Base-by-base conservation (phyloP, 2,888 invertebrate genomes). In the Oscheius sp. region DNA sequence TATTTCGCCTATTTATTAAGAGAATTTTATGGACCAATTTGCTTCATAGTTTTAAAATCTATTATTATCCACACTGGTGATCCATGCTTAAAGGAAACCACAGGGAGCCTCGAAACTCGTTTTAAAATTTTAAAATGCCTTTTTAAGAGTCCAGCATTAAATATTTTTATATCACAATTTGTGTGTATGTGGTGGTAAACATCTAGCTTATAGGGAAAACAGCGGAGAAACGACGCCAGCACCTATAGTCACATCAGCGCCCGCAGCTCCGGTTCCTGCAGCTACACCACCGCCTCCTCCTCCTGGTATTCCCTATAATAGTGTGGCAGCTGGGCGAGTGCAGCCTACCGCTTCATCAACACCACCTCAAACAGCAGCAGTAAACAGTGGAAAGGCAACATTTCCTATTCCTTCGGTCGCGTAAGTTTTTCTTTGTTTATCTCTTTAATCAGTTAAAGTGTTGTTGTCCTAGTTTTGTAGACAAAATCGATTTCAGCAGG, bases 231-330 rank as follows among this genome's bases (percentile, higher is more conserved):
- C 69, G 21, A 58, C 29, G 12, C 58, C 29, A 16, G 18, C 61
- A 43, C 21, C 61, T 12, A 16, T 61, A 1, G 12, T 18, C 12
- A 13, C 21, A n/a, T 27, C 49, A 49, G n/a, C 66, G 27, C 66
- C 66, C n/a, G 49, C 27, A 5, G 43, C 45, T 63, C 43, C 66
- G 9, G 23, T 25, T 25, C 21, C 69, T 12, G 86, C 92, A 55
- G 78, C 82, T 18, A 78, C 85, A 7, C 81, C 84, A 16, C 82
- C 83, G 1, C 79, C 86, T 12, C 80, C 85, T 45, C 80, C 85
- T 9, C 86, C 86, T 16, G 81, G 80, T n/a, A 85, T 86, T 61
- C 85, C 87, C 1, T 87, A 87, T 74, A 86, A 87, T 69, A 83
- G 85, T 2, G 82, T 87, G 5, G 87, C 85, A 1, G 86, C 87